These are phyloP conservation scores for Pyrocoelia pectoralis DNA, from an alignment of 2,888 invertebrate genomes.

Conservation along the genomic window DNA sequence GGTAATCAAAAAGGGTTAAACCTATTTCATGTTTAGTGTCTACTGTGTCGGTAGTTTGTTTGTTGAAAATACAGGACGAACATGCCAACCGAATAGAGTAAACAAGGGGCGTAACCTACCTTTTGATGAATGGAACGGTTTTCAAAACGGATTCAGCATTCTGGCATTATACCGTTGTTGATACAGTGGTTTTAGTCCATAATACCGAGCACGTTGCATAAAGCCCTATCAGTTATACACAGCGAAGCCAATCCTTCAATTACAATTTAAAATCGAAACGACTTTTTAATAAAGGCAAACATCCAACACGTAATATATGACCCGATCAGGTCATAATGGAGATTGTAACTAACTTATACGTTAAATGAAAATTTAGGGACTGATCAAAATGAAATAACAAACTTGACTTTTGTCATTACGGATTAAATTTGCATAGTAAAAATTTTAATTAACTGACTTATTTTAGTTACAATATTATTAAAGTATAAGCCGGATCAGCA, in stretches of 20 bases:
- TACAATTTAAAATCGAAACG: conserved; percentile 6
- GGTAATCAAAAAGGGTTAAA: conserved; percentile 36
- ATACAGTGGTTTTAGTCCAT: conserved; percentile 19
- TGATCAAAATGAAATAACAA: conserved; percentile 23
- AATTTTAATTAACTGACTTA: conserved; percentile 27
- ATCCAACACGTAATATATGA: conserved; percentile 14
- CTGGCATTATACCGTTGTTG: conserved; percentile 22
- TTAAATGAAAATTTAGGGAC: conserved; percentile 4
- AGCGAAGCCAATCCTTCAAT: conserved; percentile 8
- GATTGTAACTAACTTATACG: conserved; percentile 26
- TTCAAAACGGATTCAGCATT: conserved; percentile 31
- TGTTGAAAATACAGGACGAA: conserved; percentile 24
- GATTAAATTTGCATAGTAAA: conserved; percentile 28
- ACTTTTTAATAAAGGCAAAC: conserved; percentile 22
- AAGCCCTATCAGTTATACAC: conserved; percentile 5
- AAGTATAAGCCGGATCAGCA: conserved; percentile 32
- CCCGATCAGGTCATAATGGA: conserved; percentile 7
- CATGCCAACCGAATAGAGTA: conserved; percentile 35
- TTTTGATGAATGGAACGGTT: conserved; percentile 39
- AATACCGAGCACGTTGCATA: conserved; percentile 7
- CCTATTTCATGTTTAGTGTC: conserved; percentile 33
- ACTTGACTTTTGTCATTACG: conserved; percentile 4
- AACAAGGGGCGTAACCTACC: conserved; percentile 38
- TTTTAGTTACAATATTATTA: conserved; percentile 20
- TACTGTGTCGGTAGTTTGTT: conserved; percentile 30